Percentiles rank a stretch among this genome's conserved stretches.
Evolutionary conservation across 2,113 vertebrate species (phyloP).

Genomic region (Rhadina sibilatrix): DNA sequence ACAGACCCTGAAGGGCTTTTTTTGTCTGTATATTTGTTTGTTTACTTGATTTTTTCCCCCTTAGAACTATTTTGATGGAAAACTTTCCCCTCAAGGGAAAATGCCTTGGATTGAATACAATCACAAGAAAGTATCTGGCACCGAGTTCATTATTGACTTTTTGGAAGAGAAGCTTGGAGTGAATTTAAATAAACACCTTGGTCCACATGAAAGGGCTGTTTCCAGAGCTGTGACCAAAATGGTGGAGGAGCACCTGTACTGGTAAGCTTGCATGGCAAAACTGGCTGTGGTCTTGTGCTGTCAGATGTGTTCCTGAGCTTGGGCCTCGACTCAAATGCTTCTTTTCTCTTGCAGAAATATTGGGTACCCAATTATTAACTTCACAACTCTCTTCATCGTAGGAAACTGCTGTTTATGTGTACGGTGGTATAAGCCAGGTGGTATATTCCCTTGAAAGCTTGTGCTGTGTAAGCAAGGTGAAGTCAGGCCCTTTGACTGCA

Average conservation of each 20-base stretch:
- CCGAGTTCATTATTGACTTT: slow-evolving; percentile 96
- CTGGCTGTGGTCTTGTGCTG: background rate
- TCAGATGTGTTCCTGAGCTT: background rate
- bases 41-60: background rate
- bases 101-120: slow-evolving; percentile 99
- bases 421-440: background rate
- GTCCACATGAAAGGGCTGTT: slow-evolving; percentile 86
- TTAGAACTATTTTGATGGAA: slow-evolving; percentile 97
- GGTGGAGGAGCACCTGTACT: slow-evolving; percentile 97
- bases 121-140: slow-evolving; percentile 89
- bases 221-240: slow-evolving; percentile 91
- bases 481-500: background rate
- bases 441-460: background rate
- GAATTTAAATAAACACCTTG: slow-evolving; percentile 91
- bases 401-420: background rate
- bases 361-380: background rate
- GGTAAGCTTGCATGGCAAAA: slow-evolving; percentile 75
- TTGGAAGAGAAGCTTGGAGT: slow-evolving; percentile 95
- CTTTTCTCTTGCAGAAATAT: background rate
- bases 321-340: background rate
- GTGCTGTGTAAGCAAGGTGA: background rate
- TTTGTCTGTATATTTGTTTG: background rate
- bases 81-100: slow-evolving; percentile 94
- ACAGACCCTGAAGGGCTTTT: background rate
- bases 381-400: background rate